These are phyloP conservation scores for Morelia viridis DNA, from an alignment of 2,797 vertebrate species.

Conservation along the genomic window DNA sequence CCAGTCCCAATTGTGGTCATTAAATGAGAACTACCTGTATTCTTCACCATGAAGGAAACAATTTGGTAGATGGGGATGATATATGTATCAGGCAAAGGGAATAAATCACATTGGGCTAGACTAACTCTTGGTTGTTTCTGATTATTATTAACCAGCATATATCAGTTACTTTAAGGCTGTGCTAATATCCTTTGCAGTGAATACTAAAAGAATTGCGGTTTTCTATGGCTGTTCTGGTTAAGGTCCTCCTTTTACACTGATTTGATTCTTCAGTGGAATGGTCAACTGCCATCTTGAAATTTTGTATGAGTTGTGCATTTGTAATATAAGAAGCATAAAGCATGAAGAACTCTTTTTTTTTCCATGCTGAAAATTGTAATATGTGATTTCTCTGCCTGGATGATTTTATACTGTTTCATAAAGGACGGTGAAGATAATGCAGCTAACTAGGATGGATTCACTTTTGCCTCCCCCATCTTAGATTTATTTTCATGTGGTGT, in stretches of 20 bases:
- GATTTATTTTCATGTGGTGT: conserved; percentile 8
- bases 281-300: background rate
- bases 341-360: conserved; percentile 7
- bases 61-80: no score
- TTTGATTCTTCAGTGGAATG: background rate
- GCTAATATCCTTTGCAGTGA: background rate
- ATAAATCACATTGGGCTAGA: background rate
- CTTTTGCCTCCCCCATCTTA: conserved; percentile 18
- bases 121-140: background rate
- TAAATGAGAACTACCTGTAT: no score
- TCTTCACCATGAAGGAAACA: no score
- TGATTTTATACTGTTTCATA: conserved; percentile 33
- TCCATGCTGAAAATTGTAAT: conserved; percentile 19
- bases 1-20: background rate
- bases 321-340: background rate
- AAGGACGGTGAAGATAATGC: conserved; percentile 21
- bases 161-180: background rate
- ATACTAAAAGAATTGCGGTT: background rate
- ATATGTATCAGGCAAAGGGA: no score
- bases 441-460: conserved; percentile 31
- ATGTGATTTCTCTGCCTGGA: conserved; percentile 8
- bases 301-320: background rate
- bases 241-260: background rate
- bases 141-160: background rate
- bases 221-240: background rate